phyloP scores from a whole-genome alignment of 1,140 invertebrate genomes.

The Cataglyphis hispanica region DNA sequence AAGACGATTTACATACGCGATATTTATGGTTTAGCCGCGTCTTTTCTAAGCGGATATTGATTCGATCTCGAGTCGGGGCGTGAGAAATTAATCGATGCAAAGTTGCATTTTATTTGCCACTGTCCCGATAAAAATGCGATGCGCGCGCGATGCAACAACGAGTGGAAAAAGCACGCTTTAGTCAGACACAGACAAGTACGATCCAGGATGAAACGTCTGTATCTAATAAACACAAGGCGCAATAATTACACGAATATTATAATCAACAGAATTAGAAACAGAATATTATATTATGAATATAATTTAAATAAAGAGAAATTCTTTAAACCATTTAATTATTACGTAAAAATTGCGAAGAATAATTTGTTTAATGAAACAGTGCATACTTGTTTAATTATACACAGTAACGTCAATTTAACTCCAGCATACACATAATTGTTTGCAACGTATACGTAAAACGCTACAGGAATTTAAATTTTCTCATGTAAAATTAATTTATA shows the following conservation, averaged over 20 bases:
- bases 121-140: constrained; percentile 15
- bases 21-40: not conserved
- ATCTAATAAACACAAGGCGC: not conserved
- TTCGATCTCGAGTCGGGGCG: constrained; percentile 15
- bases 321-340: not conserved
- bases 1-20: constrained; percentile 4
- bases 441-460: not conserved
- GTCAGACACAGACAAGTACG: not conserved
- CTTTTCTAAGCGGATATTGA: constrained; percentile 23
- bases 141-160: no score
- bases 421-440: not conserved
- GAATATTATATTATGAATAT: not conserved
- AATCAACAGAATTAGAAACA: not conserved
- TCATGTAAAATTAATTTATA: not conserved
- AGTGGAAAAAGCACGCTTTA: not conserved
- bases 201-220: not conserved
- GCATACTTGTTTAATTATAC: not conserved
- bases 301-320: not conserved
- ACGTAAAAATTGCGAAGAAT: not conserved
- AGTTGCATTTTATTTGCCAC: not conserved
- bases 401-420: not conserved
- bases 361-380: not conserved
- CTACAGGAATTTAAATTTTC: not conserved
- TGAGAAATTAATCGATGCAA: not conserved
- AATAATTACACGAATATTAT: not conserved